Evolutionary conservation across 2,888 invertebrate genomes (phyloP).

Genomic region (Ceramica pisi): DNA sequence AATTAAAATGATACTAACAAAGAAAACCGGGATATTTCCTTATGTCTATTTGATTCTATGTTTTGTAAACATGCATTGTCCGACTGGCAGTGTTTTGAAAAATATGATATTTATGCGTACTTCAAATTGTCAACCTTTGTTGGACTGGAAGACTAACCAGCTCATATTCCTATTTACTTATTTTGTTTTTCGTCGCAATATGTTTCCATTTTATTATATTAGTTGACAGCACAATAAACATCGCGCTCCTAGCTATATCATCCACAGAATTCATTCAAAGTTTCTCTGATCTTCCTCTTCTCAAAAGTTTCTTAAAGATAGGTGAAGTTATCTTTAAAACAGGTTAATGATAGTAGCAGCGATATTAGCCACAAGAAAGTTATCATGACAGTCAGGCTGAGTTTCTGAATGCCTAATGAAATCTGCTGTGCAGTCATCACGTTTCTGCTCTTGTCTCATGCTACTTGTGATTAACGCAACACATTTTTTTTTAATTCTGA

Average conservation of each 20-base stretch:
- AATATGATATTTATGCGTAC: neutral
- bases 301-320: neutral
- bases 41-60: conserved; percentile 2
- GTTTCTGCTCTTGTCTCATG: too few relatives aligned
- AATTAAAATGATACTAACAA: conserved; percentile 1
- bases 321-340: neutral
- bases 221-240: neutral
- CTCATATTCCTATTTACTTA: neutral
- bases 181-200: neutral
- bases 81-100: conserved; percentile 12
- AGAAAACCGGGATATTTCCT: conserved; percentile 3
- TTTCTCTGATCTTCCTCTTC: neutral
- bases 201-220: neutral
- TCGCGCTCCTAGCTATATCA: neutral
- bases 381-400: too few relatives aligned
- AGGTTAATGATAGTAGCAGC: neutral
- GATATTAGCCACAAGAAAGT: too few relatives aligned
- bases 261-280: neutral
- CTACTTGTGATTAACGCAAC: too few relatives aligned
- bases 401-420: too few relatives aligned
- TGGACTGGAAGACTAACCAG: neutral
- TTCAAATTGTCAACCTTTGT: conserved; percentile 1
- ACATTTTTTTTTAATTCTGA: too few relatives aligned
- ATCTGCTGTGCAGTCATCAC: too few relatives aligned
- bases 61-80: conserved; percentile 32